Evolutionary conservation across 2,888 invertebrate species (phyloP), one percentile per base, ranked within the genome.

Genomic region (Standfussiana lucernea): DNA sequence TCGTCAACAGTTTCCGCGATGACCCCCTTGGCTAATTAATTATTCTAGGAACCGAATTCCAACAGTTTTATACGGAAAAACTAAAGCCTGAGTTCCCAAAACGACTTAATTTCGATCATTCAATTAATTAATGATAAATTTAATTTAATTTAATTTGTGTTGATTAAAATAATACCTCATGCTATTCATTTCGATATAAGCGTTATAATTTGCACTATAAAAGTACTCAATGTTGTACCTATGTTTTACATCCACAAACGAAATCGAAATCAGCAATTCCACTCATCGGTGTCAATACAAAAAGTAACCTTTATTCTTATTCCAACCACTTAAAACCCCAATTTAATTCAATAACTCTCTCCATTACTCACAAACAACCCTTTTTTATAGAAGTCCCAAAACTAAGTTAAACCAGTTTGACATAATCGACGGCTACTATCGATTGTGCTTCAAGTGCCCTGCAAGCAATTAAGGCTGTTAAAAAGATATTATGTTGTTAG

Each of bases 401-500:
- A 83, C 59, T 61, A 32, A 74, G 59, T 76, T 64, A 71, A 73
- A 45, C 76, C 66, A 77, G 76, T 79, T 80, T 74, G 67, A 59
- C 28, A 64, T 80, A 78, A 81, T 80, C 79, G 73, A 85, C 76
- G 77, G 77, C 75, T 68, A 81, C 75, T 83, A 84, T 83, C 70
- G 85, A 85, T 85, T 85, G 32, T n/a, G 32, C 40, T 42, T 69
- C 72, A 82, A 85, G 86, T 85, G 85, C 47, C 56, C 68, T 68
- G 32, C 8, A 53, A 70, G 61, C 72, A 85, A 82, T 83, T 81
- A 81, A 64, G 62, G 37, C 53, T 45, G 69, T 69, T 85, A 67
- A 81, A 84, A 85, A 75, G 71, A 35, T 28, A 67, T 64, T 68
- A 8, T 69, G n/a, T 37, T 28, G 42, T 56, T 18, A 65, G 64